A percentile compares a stretch with the other conserved stretches of the same genome.
Conservation (phyloP, 2,113 vertebrate genomes). For the Coracopsis vasa region DNA sequence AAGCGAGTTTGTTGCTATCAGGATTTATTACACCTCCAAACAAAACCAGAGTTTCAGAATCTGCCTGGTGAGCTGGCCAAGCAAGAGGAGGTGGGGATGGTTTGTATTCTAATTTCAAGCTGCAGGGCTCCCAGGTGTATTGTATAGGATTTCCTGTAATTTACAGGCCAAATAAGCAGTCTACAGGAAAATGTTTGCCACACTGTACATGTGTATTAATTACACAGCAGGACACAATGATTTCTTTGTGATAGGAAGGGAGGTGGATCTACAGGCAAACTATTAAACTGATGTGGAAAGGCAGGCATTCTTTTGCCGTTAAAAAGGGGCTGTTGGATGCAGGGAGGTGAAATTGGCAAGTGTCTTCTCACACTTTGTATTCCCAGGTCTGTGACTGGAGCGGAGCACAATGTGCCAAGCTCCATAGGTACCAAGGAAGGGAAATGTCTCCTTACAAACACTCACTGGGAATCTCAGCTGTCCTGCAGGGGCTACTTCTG, state of each 20-base stretch:
- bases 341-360: slow-evolving; percentile 7
- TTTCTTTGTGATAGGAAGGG: slow-evolving; percentile 76
- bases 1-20: slow-evolving; percentile 40
- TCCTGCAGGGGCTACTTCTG: not conserved
- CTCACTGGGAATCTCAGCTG: not conserved
- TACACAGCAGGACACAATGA: slow-evolving; percentile 80
- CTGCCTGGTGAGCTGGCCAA: slow-evolving; percentile 58
- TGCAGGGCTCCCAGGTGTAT: slow-evolving; percentile 79
- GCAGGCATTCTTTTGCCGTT: slow-evolving; percentile 51
- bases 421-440: fast-evolving
- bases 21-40: slow-evolving; percentile 54
- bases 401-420: not conserved
- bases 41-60: slow-evolving; percentile 47
- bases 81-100: slow-evolving; percentile 67
- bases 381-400: not conserved
- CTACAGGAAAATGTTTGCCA: slow-evolving; percentile 75
- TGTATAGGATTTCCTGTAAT: slow-evolving; percentile 81
- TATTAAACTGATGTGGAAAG: slow-evolving; percentile 55
- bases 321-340: slow-evolving; percentile 23
- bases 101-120: slow-evolving; percentile 79
- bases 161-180: slow-evolving; percentile 80
- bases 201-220: slow-evolving; percentile 76
- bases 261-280: slow-evolving; percentile 70
- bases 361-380: not conserved
- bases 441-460: not conserved